Conservation (phyloP, 2,888 invertebrate genomes). For the Hypomecis atomaria region DNA sequence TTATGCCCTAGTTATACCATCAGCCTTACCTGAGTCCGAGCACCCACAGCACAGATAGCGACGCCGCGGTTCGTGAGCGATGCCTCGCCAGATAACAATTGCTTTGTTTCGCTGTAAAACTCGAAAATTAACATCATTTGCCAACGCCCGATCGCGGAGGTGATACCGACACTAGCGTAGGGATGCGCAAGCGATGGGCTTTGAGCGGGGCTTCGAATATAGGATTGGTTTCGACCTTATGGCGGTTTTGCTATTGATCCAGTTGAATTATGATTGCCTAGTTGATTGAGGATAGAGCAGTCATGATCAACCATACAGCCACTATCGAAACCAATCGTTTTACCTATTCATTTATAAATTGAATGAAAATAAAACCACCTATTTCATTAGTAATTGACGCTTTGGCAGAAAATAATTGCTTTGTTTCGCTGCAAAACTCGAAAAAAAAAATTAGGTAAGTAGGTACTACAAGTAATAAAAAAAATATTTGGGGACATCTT, state of each 20-base stretch:
- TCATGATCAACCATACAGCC: too few species aligned
- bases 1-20: conserved; percentile 40
- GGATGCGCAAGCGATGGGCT: conserved; percentile 4
- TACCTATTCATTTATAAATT: too few species aligned
- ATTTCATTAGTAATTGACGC: neutral
- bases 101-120: conserved; percentile 83
- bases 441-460: too few species aligned
- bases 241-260: neutral
- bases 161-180: conserved; percentile 64
- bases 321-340: too few species aligned
- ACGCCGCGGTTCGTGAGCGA: conserved; percentile 75
- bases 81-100: conserved; percentile 73
- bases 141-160: conserved; percentile 75
- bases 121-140: conserved; percentile 84
- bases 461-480: too few species aligned
- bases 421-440: too few species aligned
- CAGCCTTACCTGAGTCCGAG: conserved; percentile 55
- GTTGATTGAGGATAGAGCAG: too few species aligned
- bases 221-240: neutral
- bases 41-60: conserved; percentile 58
- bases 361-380: neutral
- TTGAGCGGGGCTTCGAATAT: neutral
- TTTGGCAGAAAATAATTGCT: too few species aligned
- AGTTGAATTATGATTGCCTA: neutral
- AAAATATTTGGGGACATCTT: too few species aligned